A percentile compares a stretch with the other conserved stretches of the same genome.
Evolutionary conservation across 2,797 vertebrate genomes (phyloP).

Genomic region (Sebastes glaucus): DNA sequence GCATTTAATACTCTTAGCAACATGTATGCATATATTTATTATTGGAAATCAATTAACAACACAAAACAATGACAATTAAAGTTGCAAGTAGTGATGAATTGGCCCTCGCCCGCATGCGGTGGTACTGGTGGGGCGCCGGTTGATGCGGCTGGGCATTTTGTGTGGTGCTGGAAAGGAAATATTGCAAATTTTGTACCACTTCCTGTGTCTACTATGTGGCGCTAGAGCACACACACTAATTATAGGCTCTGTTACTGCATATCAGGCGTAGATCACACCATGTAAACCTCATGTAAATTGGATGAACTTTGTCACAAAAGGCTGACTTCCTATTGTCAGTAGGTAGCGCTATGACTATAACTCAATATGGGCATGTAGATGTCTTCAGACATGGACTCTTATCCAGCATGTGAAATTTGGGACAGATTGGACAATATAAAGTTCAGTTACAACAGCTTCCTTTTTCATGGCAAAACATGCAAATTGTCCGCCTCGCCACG

Average conservation of each 20-base stretch:
- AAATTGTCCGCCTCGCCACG: rapidly evolving
- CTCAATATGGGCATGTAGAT: too few relatives aligned
- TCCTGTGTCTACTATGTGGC: not conserved
- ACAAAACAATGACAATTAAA: not conserved
- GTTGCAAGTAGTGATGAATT: not conserved
- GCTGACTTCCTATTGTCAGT: too few relatives aligned
- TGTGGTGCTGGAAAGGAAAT: not conserved
- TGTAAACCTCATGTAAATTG: not conserved
- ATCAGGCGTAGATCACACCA: not conserved
- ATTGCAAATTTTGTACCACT: not conserved
- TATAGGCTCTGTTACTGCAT: not conserved
- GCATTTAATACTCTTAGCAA: not conserved
- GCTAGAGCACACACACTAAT: not conserved
- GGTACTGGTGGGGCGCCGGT: too few relatives aligned
- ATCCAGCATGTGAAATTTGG: too few relatives aligned
- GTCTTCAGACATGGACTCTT: too few relatives aligned
- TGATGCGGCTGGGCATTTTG: not conserved
- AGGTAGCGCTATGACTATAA: too few relatives aligned
- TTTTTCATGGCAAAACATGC: not conserved
- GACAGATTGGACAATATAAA: too few relatives aligned
- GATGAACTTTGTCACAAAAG: too few relatives aligned
- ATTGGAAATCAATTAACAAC: not conserved
- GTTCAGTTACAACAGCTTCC: too few relatives aligned
- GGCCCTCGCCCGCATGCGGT: rapidly evolving
- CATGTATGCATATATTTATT: not conserved